phyloP scores from a whole-genome alignment of 2,888 invertebrate genomes.

The Oscheius sp. region DNA sequence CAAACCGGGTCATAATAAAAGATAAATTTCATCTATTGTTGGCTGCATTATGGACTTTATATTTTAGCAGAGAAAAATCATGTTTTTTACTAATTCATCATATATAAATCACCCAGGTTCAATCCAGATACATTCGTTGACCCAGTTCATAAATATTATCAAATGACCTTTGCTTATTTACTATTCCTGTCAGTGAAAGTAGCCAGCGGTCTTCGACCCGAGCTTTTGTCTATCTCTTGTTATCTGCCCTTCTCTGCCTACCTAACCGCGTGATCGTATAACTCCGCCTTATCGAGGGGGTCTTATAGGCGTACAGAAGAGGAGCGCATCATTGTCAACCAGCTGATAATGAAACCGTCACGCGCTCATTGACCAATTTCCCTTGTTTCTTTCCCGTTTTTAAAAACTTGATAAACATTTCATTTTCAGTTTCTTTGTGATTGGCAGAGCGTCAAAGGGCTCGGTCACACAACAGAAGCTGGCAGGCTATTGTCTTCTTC shows the following conservation, averaged over 20 bases:
- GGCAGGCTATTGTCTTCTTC: slow-evolving; percentile 15
- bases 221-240: too few relatives aligned
- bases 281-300: slow-evolving; percentile 16
- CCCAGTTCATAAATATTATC: too few relatives aligned
- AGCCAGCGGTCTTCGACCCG: too few relatives aligned
- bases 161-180: too few relatives aligned
- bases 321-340: slow-evolving; percentile 7
- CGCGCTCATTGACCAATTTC: not conserved
- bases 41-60: too few relatives aligned
- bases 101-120: too few relatives aligned
- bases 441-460: slow-evolving; percentile 18
- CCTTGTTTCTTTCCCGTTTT: not conserved
- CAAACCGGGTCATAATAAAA: too few relatives aligned
- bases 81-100: too few relatives aligned
- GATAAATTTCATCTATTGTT: too few relatives aligned
- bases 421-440: slow-evolving; percentile 23
- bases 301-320: slow-evolving; percentile 13
- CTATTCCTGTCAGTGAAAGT: too few relatives aligned
- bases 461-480: slow-evolving; percentile 25
- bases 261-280: slow-evolving; percentile 22
- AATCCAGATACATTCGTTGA: too few relatives aligned
- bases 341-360: slow-evolving; percentile 26
- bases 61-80: too few relatives aligned
- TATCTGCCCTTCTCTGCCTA: not conserved
- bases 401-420: not conserved